A percentile compares a stretch with the other conserved stretches of the same genome.
These are phyloP conservation scores for Actinia tenebrosa DNA, from an alignment of 64 coral and sea anemone genomes.

Conservation along the genomic window DNA sequence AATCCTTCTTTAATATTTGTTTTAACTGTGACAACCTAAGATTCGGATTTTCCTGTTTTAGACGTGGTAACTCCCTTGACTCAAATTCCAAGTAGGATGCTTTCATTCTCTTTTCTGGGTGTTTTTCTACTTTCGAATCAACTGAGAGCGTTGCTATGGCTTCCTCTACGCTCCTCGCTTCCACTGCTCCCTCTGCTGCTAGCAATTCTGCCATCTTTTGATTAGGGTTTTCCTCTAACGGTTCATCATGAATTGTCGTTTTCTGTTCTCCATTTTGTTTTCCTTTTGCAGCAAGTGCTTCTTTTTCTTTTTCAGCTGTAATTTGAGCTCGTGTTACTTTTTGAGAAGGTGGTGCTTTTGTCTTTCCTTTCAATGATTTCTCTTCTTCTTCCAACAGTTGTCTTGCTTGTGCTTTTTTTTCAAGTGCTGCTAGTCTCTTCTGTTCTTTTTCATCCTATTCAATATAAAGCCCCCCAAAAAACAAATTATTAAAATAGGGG, in stretches of 20 bases:
- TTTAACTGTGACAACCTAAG: conserved; percentile 90
- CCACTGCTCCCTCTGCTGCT: conserved; percentile 71
- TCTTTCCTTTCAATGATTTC: conserved; percentile 63
- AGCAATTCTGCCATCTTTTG: conserved; percentile 65
- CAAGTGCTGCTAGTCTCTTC: conserved; percentile 67
- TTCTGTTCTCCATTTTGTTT: conserved; percentile 36
- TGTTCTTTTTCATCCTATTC: conserved; percentile 84
- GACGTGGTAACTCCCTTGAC: conserved; percentile 58
- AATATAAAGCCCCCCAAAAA: background rate
- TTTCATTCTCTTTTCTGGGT: conserved; percentile 94
- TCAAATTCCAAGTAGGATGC: conserved; percentile 85
- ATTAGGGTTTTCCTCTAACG: conserved; percentile 91
- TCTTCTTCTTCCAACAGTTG: conserved; percentile 81
- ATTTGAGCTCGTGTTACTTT: conserved; percentile 88
- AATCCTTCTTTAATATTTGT: conserved; percentile 92
- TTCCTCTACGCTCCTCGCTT: conserved; percentile 92
- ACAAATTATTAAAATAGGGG: background rate
- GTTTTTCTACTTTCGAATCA: conserved; percentile 46
- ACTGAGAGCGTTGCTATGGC: conserved; percentile 82
- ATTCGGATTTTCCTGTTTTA: conserved; percentile 92
- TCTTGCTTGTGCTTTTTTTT: conserved; percentile 53
- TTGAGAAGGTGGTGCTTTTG: background rate
- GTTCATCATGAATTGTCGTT: conserved; percentile 26
- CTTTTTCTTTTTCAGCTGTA: conserved; percentile 43
- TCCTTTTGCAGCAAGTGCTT: conserved; percentile 21